phyloP scores from a whole-genome alignment of 2,113 vertebrate genomes.

The Scomber colias region DNA sequence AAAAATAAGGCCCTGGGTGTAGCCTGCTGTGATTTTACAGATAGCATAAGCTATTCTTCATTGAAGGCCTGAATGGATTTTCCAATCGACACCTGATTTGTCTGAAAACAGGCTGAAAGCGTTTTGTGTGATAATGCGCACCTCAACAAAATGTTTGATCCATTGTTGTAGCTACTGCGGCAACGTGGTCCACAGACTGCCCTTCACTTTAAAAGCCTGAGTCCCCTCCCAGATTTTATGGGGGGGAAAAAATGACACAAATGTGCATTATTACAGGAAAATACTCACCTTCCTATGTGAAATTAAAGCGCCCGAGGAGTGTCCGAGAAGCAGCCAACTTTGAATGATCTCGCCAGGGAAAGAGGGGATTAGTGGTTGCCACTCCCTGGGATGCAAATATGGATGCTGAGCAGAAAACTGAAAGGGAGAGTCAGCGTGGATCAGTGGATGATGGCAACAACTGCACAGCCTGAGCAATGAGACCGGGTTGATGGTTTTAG shows the following conservation, averaged over 20 bases:
- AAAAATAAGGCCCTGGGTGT: conserved; percentile 23
- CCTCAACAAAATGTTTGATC: conserved; percentile 66
- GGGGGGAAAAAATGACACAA: neutral
- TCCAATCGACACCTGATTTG: conserved; percentile 12
- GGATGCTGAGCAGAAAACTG: conserved; percentile 73
- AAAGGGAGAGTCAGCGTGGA: conserved; percentile 63
- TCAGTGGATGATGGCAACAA: conserved; percentile 56
- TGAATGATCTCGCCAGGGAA: conserved; percentile 22
- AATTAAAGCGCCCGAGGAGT: conserved; percentile 26
- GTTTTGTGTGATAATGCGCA: conserved; percentile 47
- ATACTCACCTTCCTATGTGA: conserved; percentile 60
- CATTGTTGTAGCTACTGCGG: conserved; percentile 80
- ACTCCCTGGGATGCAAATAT: conserved; percentile 83
- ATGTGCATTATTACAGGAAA: neutral
- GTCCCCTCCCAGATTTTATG: neutral
- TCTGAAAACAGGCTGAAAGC: neutral
- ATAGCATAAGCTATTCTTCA: neutral
- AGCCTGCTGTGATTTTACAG: neutral
- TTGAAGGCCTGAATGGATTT: neutral
- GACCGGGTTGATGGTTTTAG: conserved; percentile 27
- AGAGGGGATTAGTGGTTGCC: conserved; percentile 57
- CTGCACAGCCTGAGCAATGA: conserved; percentile 44
- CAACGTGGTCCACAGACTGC: conserved; percentile 66
- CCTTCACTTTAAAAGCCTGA: conserved; percentile 34
- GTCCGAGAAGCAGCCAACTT: conserved; percentile 47